phyloP scores from a whole-genome alignment of 1,140 invertebrate genomes.

The Proctacanthus coquilletti region DNA sequence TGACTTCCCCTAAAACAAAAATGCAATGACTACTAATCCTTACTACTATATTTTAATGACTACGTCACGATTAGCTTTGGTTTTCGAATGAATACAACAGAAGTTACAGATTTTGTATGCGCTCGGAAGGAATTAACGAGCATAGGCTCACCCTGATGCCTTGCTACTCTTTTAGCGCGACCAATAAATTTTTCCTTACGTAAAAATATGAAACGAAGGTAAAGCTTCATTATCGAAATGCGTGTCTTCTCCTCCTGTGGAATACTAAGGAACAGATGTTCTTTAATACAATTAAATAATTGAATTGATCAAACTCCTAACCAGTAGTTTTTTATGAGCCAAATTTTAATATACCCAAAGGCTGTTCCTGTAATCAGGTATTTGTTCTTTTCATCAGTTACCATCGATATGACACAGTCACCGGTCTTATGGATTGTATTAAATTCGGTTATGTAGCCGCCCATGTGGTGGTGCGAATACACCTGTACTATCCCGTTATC shows the following conservation, averaged over 20 bases:
- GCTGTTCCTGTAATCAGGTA: conserved; percentile 50
- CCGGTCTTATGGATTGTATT: conserved; percentile 43
- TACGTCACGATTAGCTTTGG: conserved; percentile 43
- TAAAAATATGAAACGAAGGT: conserved; percentile 52
- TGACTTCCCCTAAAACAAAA: conserved; percentile 41
- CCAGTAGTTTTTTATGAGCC: conserved; percentile 47
- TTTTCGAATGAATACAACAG: conserved; percentile 41
- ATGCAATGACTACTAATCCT: background rate
- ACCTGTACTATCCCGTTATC: conserved; percentile 51
- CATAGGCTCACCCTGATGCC: conserved; percentile 41
- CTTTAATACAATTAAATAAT: background rate
- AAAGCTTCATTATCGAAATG: conserved; percentile 39
- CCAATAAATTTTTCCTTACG: conserved; percentile 42
- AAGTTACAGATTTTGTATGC: conserved; percentile 39
- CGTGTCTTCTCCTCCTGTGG: conserved; percentile 24
- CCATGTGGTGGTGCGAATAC: conserved; percentile 53
- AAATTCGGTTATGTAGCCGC: conserved; percentile 44
- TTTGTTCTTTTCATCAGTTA: conserved; percentile 44
- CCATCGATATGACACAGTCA: conserved; percentile 47
- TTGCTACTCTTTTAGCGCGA: conserved; percentile 42
- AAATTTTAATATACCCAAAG: conserved; percentile 54
- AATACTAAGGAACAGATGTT: conserved; percentile 8
- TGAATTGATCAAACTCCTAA: conserved; percentile 10
- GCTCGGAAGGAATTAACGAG: conserved; percentile 49
- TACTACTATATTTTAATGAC: no score